Conservation (phyloP, 1,140 invertebrate genomes). For the Neodiprion lecontei region DNA sequence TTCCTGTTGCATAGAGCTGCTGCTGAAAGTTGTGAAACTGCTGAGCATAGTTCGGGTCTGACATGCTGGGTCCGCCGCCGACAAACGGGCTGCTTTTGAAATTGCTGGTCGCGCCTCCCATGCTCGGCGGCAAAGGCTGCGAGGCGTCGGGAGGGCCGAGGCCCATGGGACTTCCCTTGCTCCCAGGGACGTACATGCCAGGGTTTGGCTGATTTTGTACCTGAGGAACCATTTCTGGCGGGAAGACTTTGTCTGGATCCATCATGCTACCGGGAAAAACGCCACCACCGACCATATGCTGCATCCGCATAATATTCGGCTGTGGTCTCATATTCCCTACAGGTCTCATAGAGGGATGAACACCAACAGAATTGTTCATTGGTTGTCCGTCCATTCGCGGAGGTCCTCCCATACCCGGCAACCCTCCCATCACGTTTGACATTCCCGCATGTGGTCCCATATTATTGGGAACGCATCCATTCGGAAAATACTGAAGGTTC, state of each 20-base stretch:
- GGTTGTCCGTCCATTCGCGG: slow-evolving; percentile 49
- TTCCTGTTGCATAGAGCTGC: slow-evolving; percentile 90
- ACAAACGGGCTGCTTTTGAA: slow-evolving; percentile 84
- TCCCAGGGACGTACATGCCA: slow-evolving; percentile 63
- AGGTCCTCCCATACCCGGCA: slow-evolving; percentile 44
- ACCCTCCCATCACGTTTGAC: slow-evolving; percentile 43
- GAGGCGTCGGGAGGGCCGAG: slow-evolving; percentile 66
- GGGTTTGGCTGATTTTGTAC: slow-evolving; percentile 56
- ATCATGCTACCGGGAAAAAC: slow-evolving; percentile 60
- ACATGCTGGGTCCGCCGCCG: slow-evolving; percentile 81
- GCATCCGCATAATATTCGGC: slow-evolving; percentile 64
- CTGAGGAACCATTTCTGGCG: slow-evolving; percentile 56
- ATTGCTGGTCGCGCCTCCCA: slow-evolving; percentile 74
- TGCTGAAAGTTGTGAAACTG: slow-evolving; percentile 96
- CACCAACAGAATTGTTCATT: slow-evolving; percentile 41
- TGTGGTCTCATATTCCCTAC: slow-evolving; percentile 56
- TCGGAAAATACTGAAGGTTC: slow-evolving; percentile 79
- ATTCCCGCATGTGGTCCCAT: slow-evolving; percentile 46
- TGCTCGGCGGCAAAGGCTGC: slow-evolving; percentile 80
- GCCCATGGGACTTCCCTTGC: slow-evolving; percentile 63
- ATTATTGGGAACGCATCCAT: slow-evolving; percentile 56
- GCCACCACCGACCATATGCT: slow-evolving; percentile 64
- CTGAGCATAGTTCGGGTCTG: slow-evolving; percentile 91
- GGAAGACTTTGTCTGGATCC: slow-evolving; percentile 58
- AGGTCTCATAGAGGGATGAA: slow-evolving; percentile 59